phyloP scores from a whole-genome alignment of 2,888 invertebrate genomes.

The Exocentrus adspersus region DNA sequence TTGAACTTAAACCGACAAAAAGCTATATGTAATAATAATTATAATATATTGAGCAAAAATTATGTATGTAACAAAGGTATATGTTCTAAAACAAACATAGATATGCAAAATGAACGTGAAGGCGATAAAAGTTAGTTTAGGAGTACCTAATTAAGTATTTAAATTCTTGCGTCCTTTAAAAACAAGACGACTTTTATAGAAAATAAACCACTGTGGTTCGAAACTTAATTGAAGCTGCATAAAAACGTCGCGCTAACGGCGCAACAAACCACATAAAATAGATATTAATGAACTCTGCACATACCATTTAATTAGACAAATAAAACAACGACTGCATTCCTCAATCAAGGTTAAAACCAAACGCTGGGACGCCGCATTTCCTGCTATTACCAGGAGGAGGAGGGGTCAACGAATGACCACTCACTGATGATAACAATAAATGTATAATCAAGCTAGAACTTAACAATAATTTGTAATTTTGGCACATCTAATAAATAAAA shows the following conservation, averaged over 20 bases:
- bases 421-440: background rate
- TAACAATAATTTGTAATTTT: background rate
- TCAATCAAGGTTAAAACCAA: constrained; percentile 18
- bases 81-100: constrained; percentile 29
- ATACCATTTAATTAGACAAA: constrained; percentile 10
- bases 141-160: constrained; percentile 21
- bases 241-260: background rate
- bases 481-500: background rate
- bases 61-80: constrained; percentile 14
- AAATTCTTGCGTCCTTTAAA: background rate
- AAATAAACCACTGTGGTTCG: constrained; percentile 7
- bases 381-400: constrained; percentile 5
- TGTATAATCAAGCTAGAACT: too few relatives aligned
- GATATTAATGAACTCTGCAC: constrained; percentile 7
- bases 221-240: background rate
- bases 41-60: constrained; percentile 23
- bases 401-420: constrained; percentile 16
- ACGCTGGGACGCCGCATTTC: constrained; percentile 8
- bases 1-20: constrained; percentile 19
- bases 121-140: constrained; percentile 7
- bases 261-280: background rate
- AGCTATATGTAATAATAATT: constrained; percentile 28
- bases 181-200: background rate
- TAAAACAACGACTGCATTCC: constrained; percentile 22
- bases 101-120: constrained; percentile 14